Conservation (phyloP, 64 coral and sea anemone genomes). For the Actinia equina region DNA sequence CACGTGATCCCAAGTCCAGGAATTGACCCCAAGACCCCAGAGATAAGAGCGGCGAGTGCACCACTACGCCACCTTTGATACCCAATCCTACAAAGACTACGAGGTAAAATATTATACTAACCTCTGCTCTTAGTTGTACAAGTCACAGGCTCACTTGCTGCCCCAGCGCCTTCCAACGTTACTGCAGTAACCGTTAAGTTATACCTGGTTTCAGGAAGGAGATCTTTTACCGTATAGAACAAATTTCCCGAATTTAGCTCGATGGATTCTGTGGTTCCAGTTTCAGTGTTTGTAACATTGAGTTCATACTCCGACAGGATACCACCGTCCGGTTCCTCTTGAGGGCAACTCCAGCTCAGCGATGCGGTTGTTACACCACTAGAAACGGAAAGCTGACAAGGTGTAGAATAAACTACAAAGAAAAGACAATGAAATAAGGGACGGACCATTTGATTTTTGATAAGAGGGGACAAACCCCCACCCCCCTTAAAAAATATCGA, state of each 20-base stretch:
- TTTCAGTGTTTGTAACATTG: background rate
- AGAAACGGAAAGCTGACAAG: background rate
- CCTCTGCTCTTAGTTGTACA: background rate
- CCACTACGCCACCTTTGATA: background rate
- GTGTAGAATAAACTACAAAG: slow-evolving; percentile 9
- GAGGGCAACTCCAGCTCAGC: background rate
- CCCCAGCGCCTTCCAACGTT: slow-evolving; percentile 3
- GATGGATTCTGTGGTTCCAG: background rate
- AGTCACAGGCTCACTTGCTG: background rate
- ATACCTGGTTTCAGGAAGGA: background rate
- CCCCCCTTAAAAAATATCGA: too few relatives aligned
- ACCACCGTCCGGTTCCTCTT: background rate
- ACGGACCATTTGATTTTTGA: background rate
- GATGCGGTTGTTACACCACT: background rate
- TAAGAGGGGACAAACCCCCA: too few relatives aligned
- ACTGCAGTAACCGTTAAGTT: background rate
- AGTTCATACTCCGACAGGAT: background rate
- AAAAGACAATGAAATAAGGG: background rate
- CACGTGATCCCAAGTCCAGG: too few relatives aligned
- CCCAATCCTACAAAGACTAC: background rate
- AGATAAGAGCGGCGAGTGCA: background rate
- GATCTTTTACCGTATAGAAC: background rate
- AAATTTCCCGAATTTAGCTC: background rate
- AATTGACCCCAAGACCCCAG: too few relatives aligned
- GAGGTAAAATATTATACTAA: background rate